Evolutionary conservation across 2,113 vertebrate genomes (phyloP), one percentile per base, ranked within the genome.

Genomic region (Poeciliopsis prolifica): DNA sequence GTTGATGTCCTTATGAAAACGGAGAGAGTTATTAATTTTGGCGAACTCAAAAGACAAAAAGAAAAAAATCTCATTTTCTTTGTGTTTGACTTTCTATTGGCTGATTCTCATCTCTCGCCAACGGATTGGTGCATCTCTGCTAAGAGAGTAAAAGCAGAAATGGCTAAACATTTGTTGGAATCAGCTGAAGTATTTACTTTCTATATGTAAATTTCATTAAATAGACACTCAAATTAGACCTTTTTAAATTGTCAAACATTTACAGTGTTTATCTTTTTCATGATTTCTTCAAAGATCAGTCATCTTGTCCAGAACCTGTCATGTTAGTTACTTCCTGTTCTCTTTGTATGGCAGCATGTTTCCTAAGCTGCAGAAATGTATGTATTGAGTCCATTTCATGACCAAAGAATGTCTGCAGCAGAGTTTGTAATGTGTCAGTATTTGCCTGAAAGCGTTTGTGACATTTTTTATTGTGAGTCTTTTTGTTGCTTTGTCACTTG

Each of bases 331-430:
- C 76, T 72, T 72, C 67, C 24, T 10, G 69, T 86, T 84, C 61
- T 80, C 83, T 91, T 91, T 84, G 85, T 86, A 60, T 1, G 78
- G 86, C 84, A 82, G 86, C 31, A 61, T 9, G 30, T 77, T 73
- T 51, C 26, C 73, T 70, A 60, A 44, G 76, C 30, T 35, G 54
- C 66, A 31, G 13, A 70, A 75, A 68, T 72, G n/a, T 48, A 73
- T 66, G 68, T 81, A 54, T 82, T 88, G 69, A 63, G 70, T 77
- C 72, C 81, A 76, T 80, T 78, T 82, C 71, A 89, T 73, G 91
- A 93, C 91, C 91, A 93, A 93, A 93, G 91, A 92, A 93, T 93
- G 92, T 93, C 44, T 79, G 79, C 83, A 84, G 83, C 64, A 75
- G 68, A 75, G 80, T 82, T 72, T 42, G 82, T 80, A 71, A 44